Evolutionary conservation across 2,113 vertebrate species (phyloP).

Genomic region (Oenanthe melanoleuca): DNA sequence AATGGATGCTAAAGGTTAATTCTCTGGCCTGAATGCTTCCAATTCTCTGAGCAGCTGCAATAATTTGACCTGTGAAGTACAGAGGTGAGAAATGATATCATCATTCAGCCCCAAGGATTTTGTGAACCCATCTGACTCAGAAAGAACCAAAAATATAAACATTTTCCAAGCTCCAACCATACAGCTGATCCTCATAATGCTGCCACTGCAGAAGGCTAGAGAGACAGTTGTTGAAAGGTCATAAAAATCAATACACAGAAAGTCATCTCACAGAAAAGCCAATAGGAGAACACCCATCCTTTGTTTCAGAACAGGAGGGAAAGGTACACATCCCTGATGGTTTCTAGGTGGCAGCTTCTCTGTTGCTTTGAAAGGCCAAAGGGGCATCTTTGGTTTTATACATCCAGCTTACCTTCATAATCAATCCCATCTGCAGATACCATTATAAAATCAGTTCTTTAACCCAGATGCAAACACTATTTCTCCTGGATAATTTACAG

Average conservation of each 20-base stretch:
- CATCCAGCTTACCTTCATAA: not conserved
- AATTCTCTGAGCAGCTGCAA: not conserved
- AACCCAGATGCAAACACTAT: not conserved
- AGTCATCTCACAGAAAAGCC: not conserved
- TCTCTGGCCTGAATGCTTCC: not conserved
- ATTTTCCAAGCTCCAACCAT: not conserved
- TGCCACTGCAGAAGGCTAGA: not conserved
- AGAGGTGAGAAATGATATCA: not conserved
- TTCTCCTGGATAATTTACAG: not conserved
- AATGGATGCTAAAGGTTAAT: not conserved
- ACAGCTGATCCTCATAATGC: not conserved
- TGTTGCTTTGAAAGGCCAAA: not conserved
- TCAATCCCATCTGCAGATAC: not conserved
- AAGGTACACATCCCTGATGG: not conserved
- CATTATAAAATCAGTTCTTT: not conserved
- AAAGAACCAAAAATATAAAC: not conserved
- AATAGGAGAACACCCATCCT: not conserved
- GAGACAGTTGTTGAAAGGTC: not conserved
- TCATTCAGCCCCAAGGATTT: not conserved
- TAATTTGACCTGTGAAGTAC: not conserved
- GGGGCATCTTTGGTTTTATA: not conserved
- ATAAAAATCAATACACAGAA: constrained; percentile 17
- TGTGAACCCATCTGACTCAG: not conserved
- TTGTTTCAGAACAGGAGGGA: not conserved
- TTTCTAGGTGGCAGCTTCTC: not conserved